phyloP scores from a whole-genome alignment of 2,888 invertebrate genomes.

The Lithophane semibrunnea region DNA sequence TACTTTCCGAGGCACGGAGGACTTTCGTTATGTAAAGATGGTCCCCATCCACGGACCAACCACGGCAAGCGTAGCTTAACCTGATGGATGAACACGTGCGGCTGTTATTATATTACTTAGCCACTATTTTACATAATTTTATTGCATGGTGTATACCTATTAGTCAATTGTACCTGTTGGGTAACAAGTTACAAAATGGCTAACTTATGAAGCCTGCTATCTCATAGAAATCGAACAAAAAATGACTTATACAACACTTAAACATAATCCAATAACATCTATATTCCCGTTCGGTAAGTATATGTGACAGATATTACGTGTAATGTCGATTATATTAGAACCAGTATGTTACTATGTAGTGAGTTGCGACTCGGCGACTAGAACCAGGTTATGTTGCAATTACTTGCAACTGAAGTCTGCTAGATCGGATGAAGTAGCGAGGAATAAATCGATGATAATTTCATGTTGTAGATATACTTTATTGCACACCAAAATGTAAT shows the following conservation, averaged over 20 bases:
- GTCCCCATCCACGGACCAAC: no score
- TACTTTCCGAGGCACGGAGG: no score
- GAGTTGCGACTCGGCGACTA: neutral
- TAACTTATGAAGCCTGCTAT: neutral
- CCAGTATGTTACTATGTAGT: slow-evolving; percentile 42
- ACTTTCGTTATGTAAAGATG: no score
- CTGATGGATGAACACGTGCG: no score
- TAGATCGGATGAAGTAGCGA: neutral
- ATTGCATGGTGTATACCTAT: neutral
- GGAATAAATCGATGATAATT: no score
- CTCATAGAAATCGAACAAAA: neutral
- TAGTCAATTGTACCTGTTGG: neutral
- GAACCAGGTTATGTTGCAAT: slow-evolving; percentile 13
- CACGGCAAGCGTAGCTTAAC: no score
- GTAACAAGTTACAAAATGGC: neutral
- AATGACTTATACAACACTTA: neutral
- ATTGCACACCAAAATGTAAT: no score
- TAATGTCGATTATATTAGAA: slow-evolving; percentile 16
- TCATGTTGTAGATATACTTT: no score
- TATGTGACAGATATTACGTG: slow-evolving; percentile 25
- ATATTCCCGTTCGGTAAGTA: slow-evolving; percentile 13
- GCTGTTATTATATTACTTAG: no score
- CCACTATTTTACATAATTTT: no score
- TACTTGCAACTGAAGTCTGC: neutral
- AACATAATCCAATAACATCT: slow-evolving; percentile 30